phyloP scores from a whole-genome alignment of 1,140 invertebrate genomes.

The Bombus pascuorum region DNA sequence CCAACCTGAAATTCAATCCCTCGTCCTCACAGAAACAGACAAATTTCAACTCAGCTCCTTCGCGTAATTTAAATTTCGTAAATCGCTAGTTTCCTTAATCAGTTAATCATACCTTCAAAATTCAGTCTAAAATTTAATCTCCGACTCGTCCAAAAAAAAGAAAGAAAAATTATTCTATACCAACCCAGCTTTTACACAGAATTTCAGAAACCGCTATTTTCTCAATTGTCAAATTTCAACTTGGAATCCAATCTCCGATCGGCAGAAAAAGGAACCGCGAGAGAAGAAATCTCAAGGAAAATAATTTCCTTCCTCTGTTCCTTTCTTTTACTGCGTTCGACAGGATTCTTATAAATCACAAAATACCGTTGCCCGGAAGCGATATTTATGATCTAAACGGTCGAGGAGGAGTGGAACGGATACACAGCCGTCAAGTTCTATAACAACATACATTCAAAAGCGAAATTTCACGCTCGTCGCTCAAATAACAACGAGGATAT shows the following conservation, averaged over 20 bases:
- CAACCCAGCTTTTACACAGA: no score
- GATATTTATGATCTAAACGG: slow-evolving; percentile 4
- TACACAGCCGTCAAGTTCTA: background rate
- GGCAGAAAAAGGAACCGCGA: background rate
- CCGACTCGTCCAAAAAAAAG: no score
- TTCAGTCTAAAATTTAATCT: no score
- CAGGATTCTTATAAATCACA: no score
- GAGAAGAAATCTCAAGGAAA: background rate
- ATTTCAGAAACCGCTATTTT: background rate
- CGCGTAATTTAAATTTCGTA: no score
- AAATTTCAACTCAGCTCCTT: no score
- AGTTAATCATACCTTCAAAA: no score
- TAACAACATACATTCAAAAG: slow-evolving; percentile 5
- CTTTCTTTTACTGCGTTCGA: background rate
- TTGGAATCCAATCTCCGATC: background rate
- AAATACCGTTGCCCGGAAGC: background rate
- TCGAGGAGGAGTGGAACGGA: background rate
- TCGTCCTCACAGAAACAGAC: no score
- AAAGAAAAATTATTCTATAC: no score
- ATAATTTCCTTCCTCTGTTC: background rate
- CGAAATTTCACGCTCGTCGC: slow-evolving; percentile 40
- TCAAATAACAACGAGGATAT: background rate
- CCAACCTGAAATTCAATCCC: no score
- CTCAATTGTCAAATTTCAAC: no score
- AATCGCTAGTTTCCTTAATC: no score